Conservation (phyloP, 2,888 invertebrate species). For the Amiota minor region DNA sequence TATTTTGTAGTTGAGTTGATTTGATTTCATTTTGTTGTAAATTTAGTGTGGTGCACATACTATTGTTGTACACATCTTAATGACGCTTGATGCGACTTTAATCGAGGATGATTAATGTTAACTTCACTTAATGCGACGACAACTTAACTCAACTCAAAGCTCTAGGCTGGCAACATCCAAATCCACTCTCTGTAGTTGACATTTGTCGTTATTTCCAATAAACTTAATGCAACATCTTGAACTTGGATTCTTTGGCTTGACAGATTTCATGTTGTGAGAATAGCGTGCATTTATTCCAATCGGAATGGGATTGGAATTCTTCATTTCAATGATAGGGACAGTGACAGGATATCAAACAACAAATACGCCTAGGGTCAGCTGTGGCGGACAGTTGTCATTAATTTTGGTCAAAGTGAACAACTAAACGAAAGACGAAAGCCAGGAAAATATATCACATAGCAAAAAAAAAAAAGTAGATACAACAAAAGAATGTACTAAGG, state of each 20-base stretch:
- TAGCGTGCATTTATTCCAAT: no score
- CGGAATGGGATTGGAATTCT: no score
- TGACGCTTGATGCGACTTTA: background rate
- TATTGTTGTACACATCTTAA: background rate
- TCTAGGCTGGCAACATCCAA: background rate
- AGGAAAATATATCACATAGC: slow-evolving; percentile 42
- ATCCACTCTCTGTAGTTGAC: background rate
- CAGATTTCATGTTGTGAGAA: no score
- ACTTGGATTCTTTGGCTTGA: no score
- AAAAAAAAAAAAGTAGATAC: slow-evolving; percentile 7
- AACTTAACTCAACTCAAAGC: background rate
- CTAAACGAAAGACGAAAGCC: slow-evolving; percentile 8
- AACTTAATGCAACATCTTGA: background rate
- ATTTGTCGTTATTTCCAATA: background rate
- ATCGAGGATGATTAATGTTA: slow-evolving; percentile 25
- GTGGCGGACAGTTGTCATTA: slow-evolving; percentile 64
- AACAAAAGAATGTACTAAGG: slow-evolving; percentile 32
- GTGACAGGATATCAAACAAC: slow-evolving; percentile 67
- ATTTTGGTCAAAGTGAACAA: slow-evolving; percentile 56
- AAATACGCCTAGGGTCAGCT: slow-evolving; percentile 55
- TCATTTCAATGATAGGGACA: slow-evolving; percentile 32
- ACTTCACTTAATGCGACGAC: background rate
- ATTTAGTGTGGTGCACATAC: background rate
- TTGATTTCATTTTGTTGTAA: background rate
- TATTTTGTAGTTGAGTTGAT: background rate